A percentile compares a stretch with the other conserved stretches of the same genome.
phyloP scores from a whole-genome alignment of 2,888 invertebrate genomes.

The Erebia epiphron region DNA sequence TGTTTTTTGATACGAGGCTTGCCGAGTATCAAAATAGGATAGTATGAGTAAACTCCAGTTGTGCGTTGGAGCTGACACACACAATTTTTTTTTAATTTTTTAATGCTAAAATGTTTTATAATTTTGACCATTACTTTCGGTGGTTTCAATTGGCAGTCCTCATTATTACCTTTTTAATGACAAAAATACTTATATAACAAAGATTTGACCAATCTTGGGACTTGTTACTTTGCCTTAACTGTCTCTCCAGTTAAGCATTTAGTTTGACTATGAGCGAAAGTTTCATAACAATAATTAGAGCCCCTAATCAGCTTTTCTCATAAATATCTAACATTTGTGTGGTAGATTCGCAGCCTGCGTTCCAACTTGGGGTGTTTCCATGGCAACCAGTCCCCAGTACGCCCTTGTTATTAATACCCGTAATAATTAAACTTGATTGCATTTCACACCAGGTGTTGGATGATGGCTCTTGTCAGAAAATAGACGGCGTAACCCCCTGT shows the following conservation, averaged over 20 bases:
- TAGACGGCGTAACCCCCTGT: constrained; percentile 49
- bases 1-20: too few relatives aligned
- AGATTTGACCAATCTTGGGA: neutral
- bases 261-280: constrained; percentile 39
- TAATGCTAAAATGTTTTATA: neutral
- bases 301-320: constrained; percentile 74
- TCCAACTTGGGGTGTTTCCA: constrained; percentile 72
- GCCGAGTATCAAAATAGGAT: too few relatives aligned
- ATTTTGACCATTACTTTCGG: neutral
- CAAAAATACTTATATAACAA: neutral
- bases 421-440: constrained; percentile 83
- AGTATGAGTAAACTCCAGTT: too few relatives aligned
- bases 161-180: neutral
- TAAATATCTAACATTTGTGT: constrained; percentile 75
- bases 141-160: too few relatives aligned
- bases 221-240: neutral
- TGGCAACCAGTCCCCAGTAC: constrained; percentile 73
- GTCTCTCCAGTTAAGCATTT: constrained; percentile 24
- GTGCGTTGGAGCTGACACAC: too few relatives aligned
- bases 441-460: constrained; percentile 81
- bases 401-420: constrained; percentile 83
- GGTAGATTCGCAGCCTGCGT: constrained; percentile 70
- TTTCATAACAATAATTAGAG: constrained; percentile 67
- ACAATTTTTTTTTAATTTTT: too few relatives aligned
- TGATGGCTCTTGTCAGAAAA: constrained; percentile 70